Conservation (phyloP, 2,113 vertebrate species). For the Lipotes vexillifer region DNA sequence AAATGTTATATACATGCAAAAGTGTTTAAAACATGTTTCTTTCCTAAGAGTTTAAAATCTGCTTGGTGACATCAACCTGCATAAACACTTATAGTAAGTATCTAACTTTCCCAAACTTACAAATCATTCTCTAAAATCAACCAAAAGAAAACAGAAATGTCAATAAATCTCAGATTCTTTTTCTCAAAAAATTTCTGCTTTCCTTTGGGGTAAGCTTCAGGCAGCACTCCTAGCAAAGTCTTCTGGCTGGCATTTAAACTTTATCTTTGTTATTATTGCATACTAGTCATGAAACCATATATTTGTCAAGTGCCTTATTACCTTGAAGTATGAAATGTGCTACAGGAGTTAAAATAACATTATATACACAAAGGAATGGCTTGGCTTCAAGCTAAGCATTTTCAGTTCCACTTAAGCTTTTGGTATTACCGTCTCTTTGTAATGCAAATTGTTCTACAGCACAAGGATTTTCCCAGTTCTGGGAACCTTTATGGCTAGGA, state of each 20-base stretch:
- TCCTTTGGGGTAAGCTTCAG: neutral
- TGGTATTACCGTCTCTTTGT: conserved; percentile 41
- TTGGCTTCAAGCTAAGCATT: conserved; percentile 43
- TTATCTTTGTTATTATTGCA: neutral
- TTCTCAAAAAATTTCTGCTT: neutral
- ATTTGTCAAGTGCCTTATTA: conserved; percentile 28
- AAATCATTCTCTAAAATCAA: conserved; percentile 22
- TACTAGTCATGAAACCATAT: neutral
- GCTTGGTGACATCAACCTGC: neutral
- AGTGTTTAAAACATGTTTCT: neutral
- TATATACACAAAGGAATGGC: conserved; percentile 13
- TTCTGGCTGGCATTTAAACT: neutral
- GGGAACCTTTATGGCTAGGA: neutral
- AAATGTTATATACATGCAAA: neutral
- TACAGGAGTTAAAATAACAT: conserved; percentile 37
- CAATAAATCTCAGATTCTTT: neutral
- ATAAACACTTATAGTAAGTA: neutral
- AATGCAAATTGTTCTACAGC: conserved; percentile 38
- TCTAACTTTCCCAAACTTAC: neutral
- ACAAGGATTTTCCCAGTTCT: neutral
- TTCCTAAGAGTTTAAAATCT: neutral
- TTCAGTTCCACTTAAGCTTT: conserved; percentile 36
- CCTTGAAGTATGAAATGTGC: conserved; percentile 32
- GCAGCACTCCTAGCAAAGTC: neutral
- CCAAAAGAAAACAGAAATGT: neutral